Evolutionary conservation across 2,888 invertebrate species (phyloP), one percentile per base, ranked within the genome.

Genomic region (Formica aserva): DNA sequence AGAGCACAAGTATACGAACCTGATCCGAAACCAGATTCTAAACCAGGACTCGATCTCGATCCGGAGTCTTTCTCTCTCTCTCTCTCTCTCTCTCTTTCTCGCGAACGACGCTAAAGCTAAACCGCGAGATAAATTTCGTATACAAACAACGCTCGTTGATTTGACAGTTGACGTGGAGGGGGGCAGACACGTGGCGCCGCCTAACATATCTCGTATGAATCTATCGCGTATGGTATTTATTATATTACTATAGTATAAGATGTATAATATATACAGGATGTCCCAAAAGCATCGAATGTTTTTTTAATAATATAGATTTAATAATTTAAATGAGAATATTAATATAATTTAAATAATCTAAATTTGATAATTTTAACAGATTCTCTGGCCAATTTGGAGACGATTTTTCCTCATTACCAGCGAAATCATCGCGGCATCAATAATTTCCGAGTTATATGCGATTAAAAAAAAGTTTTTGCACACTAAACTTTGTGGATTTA

Each of bases 81-180:
- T 76, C 45, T 4, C 75, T 26, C 26, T 26, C 26, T 26, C 26
- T 26, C 38, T 5, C 75, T 41, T 11, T 74, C 45, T 3, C 72
- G 66, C 65, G 74, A 82, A 82, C 80, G 80, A 86, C 77, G 85
- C 86, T 82, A 85, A 86, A 89, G 85, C 86, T 82, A 85, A 86
- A 89, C 87, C 15, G 86, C 84, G 91, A 91, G 89, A 90, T 89
- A 84, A 91, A 91, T 91, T 91, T 92, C 92, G 92, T 93, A 92
- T 93, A 93, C 92, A 93, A 93, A 93, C 93, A 93, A 93, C 91
- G 87, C 91, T 91, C 86, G 87, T 82, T 87, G 83, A 91, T 93
- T 92, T 93, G 93, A 93, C 93, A 92, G 92, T 88, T 67, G 62
- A 63, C 76, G 72, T 84, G 84, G 85, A 85, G 84, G 86, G 89